Base-by-base conservation (phyloP, 2,888 invertebrate species). In the Buathra laborator region DNA sequence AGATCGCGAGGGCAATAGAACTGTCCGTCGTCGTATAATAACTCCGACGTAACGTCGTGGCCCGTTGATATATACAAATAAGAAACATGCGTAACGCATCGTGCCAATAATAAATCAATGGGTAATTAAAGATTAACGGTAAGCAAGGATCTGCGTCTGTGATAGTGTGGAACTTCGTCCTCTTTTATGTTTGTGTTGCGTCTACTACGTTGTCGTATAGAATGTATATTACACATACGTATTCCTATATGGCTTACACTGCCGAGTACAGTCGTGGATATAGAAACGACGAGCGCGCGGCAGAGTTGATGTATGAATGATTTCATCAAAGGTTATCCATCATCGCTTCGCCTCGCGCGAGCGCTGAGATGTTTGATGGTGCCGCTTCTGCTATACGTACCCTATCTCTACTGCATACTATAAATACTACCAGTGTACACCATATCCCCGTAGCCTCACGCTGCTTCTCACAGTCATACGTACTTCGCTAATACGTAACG, bases 121-220 rank as follows among this genome's bases (percentile, higher is more conserved):
- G 87, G 89, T 92, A 92, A 93, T 93, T 93, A 93, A 92, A 92
- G 91, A 92, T 91, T 91, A 93, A 92, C 92, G 91, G 92, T 90
- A 88, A 81, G 56, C 68, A 80, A 68, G 75, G 70, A 62, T 64
- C 62, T 64, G 37, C 53, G 43, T 12, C 46, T 19, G 59, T 29
- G 70, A 76, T 84, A 75, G 64, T 19, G 64, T 19, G 9, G 29
- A 43, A 19, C 32, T 56, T 37, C 48, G 48, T 74, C 56, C 46
- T 44, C 44, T 64, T 32, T 43, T 68, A 59, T 37, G 71, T 37
- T 9, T 46, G 64, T 71, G 67, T 43, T 78, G 74, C 62, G 37
- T 74, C 48, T 37, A 76, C 32, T 74, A 44, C 29, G 19, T 24
- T 68, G 12, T 62, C 44, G 43, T 44, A 29, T n/a, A 14, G 32